These are phyloP conservation scores for Eupithecia centaureata DNA, from an alignment of 2,888 invertebrate species.

Conservation along the genomic window DNA sequence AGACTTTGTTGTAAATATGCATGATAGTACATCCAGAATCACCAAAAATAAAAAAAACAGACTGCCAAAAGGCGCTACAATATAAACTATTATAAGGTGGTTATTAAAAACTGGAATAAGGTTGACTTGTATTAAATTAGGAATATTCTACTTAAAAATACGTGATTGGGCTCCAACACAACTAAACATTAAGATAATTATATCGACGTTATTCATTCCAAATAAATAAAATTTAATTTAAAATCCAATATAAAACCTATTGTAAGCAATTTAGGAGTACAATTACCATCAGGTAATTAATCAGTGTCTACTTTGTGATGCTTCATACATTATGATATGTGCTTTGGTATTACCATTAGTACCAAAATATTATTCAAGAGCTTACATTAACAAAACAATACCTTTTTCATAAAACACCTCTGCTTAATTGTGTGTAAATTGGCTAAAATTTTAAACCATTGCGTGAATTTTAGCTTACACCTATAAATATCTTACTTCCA, in stretches of 20 bases:
- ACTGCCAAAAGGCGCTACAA: neutral
- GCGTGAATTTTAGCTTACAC: conserved; percentile 29
- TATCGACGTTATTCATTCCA: conserved; percentile 21
- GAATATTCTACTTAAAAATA: conserved; percentile 29
- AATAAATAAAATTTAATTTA: conserved; percentile 28
- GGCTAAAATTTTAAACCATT: conserved; percentile 20
- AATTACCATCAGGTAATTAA: neutral
- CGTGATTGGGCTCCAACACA: conserved; percentile 28
- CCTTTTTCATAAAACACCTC: conserved; percentile 3
- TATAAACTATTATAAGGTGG: conserved; percentile 3
- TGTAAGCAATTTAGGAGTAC: conserved; percentile 14
- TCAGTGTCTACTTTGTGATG: conserved; percentile 6
- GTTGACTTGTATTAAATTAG: conserved; percentile 29
- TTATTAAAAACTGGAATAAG: conserved; percentile 27
- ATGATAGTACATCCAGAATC: neutral
- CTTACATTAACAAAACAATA: conserved; percentile 6
- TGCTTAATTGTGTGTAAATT: neutral
- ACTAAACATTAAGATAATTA: conserved; percentile 13
- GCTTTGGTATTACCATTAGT: conserved; percentile 17
- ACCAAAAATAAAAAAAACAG: neutral
- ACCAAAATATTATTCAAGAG: conserved; percentile 17
- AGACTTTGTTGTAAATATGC: neutral
- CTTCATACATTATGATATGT: conserved; percentile 36
- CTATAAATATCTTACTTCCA: conserved; percentile 34
- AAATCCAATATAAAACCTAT: conserved; percentile 14